Base-by-base conservation (phyloP, 1,140 invertebrate species). In the Leptinotarsa lineolata region DNA sequence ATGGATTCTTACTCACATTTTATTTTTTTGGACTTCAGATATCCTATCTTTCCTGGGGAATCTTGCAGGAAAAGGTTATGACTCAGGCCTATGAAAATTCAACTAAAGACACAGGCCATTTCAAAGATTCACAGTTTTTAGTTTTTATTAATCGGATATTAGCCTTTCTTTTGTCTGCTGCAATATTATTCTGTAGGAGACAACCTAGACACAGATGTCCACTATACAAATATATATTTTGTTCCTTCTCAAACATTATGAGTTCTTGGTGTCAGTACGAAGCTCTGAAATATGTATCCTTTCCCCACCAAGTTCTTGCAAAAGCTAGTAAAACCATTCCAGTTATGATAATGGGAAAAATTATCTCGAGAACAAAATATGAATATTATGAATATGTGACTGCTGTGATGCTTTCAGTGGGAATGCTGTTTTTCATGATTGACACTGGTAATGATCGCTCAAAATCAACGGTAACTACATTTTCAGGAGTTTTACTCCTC, bases 181-280 rank as follows among this genome's bases (percentile, higher is more conserved):
- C 77, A 16, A 79, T 85, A 11, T 84, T 91, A 72, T 78, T 90
- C 24, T 85, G 89, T 76, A 86, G 87, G 72, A 84, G 90, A 63
- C 91, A 93, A 76, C 90, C 93, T 6, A 86, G 90, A 6, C 92
- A 95, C 80, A 88, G 88, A 60, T 93, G 95, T 66, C 97, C 98
- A 4, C 86, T 99, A 3, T 99, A 98, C 85, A 96, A 97, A 86
- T 99, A 99, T 87, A 94, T 94, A 0, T 99, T 93, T 86, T 96
- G 96, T 83, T 97, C 97, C 1, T 91, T 99, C 78, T 98, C 96
- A 18, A 99, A 99, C 85, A 96, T 99, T 73, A 92, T 99, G 90
- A 98, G 97, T 83, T 97, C 96, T 58, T 99, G 97, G 97, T 99
- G 96, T 85, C 98, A 99, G 86, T 99, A 99, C 83, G 98, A 99